Evolutionary conservation across 2,797 vertebrate genomes (phyloP), one percentile per base, ranked within the genome.

Genomic region (Semotilus atromaculatus): DNA sequence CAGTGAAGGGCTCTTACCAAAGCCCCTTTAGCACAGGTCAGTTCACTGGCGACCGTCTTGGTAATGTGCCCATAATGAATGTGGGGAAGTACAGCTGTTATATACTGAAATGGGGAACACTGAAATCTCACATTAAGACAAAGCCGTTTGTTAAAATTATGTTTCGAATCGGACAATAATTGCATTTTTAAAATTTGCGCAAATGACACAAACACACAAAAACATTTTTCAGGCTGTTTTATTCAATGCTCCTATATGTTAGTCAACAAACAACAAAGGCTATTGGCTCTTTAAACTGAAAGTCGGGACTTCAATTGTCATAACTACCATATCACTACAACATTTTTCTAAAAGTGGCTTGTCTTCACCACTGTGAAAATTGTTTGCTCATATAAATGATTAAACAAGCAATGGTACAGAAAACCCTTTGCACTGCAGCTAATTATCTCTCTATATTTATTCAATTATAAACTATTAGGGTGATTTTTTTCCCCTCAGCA

Each of bases 391-490:
- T 34, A 76, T 23, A 14, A 51, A 75, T 58, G 4, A 64, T 18
- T 55, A 84, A 34, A 36, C 18, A 75, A 81, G 67, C 70, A 85
- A 18, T 45, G 34, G 68, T 72, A 78, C 70, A 80, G 75, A 66
- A 88, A 85, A 80, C 38, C 67, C 31, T 74, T 76, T 75, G 83
- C 73, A 86, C 88, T 81, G 84, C 66, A 83, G 81, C 90, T 90
- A 90, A 90, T 91, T 86, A 90, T 78, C 68, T 86, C 68, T 84
- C 53, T 72, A 75, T 62, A 80, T 90, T 88, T 87, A 88, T 88
- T 91, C 75, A 90, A 81, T 90, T 88, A 90, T 73, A 48, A 82
- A 67, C n/a, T n/a, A n/a, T n/a, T n/a, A n/a, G n/a, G 5, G 26
- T 16, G 4, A 29, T 64, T 64, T 16, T 26, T 16, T 81, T 9